Conservation (phyloP, 2,888 invertebrate genomes). For the Archips xylosteana region DNA sequence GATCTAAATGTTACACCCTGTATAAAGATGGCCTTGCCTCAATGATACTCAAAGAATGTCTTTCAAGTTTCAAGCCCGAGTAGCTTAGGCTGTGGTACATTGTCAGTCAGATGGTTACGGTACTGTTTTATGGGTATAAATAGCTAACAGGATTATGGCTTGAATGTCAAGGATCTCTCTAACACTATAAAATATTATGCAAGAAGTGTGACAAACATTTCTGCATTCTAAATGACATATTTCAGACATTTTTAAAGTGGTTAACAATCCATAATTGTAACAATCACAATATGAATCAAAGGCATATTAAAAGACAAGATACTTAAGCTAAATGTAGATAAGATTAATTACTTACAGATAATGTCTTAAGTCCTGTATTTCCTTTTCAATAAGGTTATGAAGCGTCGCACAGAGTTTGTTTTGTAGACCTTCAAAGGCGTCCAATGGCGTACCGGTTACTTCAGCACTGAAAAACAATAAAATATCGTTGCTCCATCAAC, state of each 20-base stretch:
- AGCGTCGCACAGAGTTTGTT: constrained; percentile 69
- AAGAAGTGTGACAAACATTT: background rate
- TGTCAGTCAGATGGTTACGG: no score
- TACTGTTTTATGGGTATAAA: background rate
- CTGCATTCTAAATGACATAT: background rate
- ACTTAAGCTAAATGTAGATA: constrained; percentile 45
- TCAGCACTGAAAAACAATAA: constrained; percentile 70
- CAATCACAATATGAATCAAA: background rate
- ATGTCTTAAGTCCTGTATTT: constrained; percentile 73
- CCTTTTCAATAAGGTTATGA: constrained; percentile 73
- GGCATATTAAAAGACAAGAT: background rate
- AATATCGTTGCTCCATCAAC: constrained; percentile 46
- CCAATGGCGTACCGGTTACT: constrained; percentile 72
- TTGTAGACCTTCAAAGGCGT: constrained; percentile 74
- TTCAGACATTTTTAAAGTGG: no score
- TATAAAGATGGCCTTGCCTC: no score
- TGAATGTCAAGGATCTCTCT: background rate
- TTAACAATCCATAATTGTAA: background rate
- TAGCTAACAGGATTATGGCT: background rate
- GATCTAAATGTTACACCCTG: no score
- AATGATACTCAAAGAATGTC: no score
- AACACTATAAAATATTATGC: background rate
- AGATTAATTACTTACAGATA: constrained; percentile 65
- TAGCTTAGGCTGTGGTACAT: no score
- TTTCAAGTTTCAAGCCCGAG: no score